Evolutionary conservation across 2,113 vertebrate species (phyloP).

Genomic region (Holacanthus passer): DNA sequence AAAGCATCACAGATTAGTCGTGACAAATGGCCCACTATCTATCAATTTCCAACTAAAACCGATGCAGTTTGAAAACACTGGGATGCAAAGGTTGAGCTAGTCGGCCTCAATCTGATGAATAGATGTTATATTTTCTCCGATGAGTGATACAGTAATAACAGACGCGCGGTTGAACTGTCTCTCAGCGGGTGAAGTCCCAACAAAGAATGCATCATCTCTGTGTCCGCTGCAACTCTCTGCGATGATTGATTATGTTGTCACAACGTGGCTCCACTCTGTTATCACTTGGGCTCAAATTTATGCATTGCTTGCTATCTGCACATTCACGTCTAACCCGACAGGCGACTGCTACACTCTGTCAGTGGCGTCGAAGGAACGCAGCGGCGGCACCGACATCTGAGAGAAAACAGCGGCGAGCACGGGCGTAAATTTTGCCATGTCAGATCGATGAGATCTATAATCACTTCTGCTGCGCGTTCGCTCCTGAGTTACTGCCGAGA

Average conservation of each 20-base stretch:
- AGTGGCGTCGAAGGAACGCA: slow-evolving; percentile 17
- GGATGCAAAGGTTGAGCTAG: slow-evolving; percentile 55
- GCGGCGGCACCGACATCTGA: slow-evolving; percentile 40
- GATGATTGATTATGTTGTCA: slow-evolving; percentile 59
- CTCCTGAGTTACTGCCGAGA: slow-evolving; percentile 43
- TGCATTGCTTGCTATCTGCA: slow-evolving; percentile 50
- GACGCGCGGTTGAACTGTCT: slow-evolving; percentile 26
- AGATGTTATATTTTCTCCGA: neutral
- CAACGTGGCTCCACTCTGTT: slow-evolving; percentile 49
- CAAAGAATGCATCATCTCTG: slow-evolving; percentile 44
- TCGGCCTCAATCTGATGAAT: slow-evolving; percentile 51
- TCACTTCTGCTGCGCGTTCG: slow-evolving; percentile 49
- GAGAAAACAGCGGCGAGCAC: slow-evolving; percentile 28
- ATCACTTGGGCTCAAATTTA: slow-evolving; percentile 55
- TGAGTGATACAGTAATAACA: slow-evolving; percentile 50
- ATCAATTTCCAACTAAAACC: slow-evolving; percentile 57
- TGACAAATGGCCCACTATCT: slow-evolving; percentile 62
- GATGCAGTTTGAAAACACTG: slow-evolving; percentile 42
- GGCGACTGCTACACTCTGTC: slow-evolving; percentile 25
- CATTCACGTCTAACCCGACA: slow-evolving; percentile 29
- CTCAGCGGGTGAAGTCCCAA: slow-evolving; percentile 34
- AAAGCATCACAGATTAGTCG: slow-evolving; percentile 53
- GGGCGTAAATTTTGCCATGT: slow-evolving; percentile 38
- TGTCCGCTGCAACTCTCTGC: slow-evolving; percentile 14
- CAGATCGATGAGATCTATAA: slow-evolving; percentile 57